Conservation (phyloP, 2,113 vertebrate species). For the Lucifuga dentata region DNA sequence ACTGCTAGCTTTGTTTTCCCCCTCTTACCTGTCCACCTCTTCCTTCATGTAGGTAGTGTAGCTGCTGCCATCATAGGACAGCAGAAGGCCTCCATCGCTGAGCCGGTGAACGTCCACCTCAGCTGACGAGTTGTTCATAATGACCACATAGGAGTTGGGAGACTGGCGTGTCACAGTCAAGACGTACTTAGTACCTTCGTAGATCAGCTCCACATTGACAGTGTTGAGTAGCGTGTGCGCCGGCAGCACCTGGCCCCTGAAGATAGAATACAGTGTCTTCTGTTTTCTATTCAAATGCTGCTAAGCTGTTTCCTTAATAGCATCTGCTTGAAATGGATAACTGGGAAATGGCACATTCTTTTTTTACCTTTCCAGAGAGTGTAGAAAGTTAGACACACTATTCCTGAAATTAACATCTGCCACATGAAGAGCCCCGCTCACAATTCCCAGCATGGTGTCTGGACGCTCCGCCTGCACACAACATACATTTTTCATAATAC, state of each 20-base stretch:
- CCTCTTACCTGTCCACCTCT: slow-evolving; percentile 93
- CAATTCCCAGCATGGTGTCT: slow-evolving; percentile 96
- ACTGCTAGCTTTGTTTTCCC: background rate
- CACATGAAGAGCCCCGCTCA: slow-evolving; percentile 96
- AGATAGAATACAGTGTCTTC: background rate
- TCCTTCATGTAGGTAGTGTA: slow-evolving; percentile 99
- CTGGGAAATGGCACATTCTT: background rate
- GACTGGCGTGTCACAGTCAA: slow-evolving; percentile 97
- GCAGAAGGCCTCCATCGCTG: slow-evolving; percentile 93
- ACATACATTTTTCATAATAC: slow-evolving; percentile 15
- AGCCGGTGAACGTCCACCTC: slow-evolving; percentile 96
- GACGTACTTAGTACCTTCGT: slow-evolving; percentile 94
- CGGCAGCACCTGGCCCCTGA: slow-evolving; percentile 94
- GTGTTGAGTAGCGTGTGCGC: slow-evolving; percentile 96
- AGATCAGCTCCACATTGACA: slow-evolving; percentile 96
- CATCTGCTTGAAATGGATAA: background rate
- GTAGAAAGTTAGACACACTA: slow-evolving; percentile 97
- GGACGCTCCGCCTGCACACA: slow-evolving; percentile 91
- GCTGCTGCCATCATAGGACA: slow-evolving; percentile 98
- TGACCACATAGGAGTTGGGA: slow-evolving; percentile 96
- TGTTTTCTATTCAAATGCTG: background rate
- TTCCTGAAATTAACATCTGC: slow-evolving; percentile 94
- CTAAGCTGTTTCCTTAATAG: too few species aligned
- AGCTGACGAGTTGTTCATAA: slow-evolving; percentile 92
- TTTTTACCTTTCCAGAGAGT: slow-evolving; percentile 94